phyloP scores from a whole-genome alignment of 2,113 vertebrate species.

The Amphilophus citrinellus region DNA sequence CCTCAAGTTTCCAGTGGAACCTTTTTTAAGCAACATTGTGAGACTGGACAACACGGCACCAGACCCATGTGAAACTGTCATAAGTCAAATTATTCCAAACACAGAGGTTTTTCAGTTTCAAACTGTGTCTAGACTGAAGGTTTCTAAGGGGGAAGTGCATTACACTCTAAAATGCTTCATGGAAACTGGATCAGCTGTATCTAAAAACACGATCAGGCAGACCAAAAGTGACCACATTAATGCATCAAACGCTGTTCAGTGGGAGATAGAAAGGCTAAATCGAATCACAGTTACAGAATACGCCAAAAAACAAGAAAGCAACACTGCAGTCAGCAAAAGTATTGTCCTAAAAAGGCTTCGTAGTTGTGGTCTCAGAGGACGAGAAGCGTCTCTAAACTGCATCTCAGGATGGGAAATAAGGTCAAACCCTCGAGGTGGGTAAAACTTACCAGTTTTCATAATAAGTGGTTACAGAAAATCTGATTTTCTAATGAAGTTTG shows the following conservation, averaged over 20 bases:
- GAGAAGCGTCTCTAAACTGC: not conserved
- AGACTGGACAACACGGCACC: not conserved
- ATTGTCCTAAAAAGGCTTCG: not conserved
- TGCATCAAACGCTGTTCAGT: not conserved
- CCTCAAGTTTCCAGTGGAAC: not conserved
- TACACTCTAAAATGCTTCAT: not conserved
- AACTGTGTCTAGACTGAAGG: not conserved
- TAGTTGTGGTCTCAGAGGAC: not conserved
- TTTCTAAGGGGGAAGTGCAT: not conserved
- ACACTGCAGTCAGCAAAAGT: not conserved
- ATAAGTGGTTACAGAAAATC: not conserved
- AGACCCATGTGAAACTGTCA: not conserved
- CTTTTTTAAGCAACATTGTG: not conserved
- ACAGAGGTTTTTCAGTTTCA: not conserved
- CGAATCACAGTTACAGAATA: not conserved
- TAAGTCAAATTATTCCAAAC: not conserved
- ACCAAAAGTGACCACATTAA: not conserved
- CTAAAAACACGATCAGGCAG: not conserved
- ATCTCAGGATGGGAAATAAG: not conserved
- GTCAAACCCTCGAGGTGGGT: not conserved
- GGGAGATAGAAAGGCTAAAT: conserved; percentile 1
- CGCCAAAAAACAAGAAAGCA: not conserved
- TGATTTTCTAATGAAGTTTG: not conserved
- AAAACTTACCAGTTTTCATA: not conserved
- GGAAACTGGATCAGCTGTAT: not conserved